These are phyloP conservation scores for Kuschelorhynchus macadamiae DNA, from an alignment of 2,888 invertebrate genomes.

Conservation along the genomic window DNA sequence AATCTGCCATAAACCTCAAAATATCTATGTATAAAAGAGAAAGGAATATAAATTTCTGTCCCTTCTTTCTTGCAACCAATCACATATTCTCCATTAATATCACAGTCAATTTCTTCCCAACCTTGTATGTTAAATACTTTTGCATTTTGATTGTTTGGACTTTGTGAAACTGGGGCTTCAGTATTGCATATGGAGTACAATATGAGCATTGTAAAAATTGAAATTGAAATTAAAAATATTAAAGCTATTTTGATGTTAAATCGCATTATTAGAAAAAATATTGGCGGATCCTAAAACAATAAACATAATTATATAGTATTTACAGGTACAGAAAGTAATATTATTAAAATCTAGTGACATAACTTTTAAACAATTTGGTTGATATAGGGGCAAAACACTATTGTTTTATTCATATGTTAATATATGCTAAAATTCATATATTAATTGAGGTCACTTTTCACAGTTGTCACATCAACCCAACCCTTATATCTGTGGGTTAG, in stretches of 20 bases:
- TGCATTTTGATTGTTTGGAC: constrained; percentile 44
- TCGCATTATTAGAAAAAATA: constrained; percentile 79
- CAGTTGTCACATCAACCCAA: too few species aligned
- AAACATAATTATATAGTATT: too few species aligned
- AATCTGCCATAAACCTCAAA: constrained; percentile 95
- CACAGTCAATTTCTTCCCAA: constrained; percentile 84
- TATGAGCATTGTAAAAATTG: constrained; percentile 78
- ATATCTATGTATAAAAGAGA: constrained; percentile 92
- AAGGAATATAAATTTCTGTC: constrained; percentile 93
- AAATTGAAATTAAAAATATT: constrained; percentile 75
- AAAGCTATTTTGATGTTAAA: constrained; percentile 84
- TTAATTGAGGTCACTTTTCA: too few species aligned
- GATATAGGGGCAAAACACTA: too few species aligned
- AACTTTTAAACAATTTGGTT: too few species aligned
- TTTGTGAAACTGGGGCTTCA: constrained; percentile 33
- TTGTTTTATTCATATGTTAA: too few species aligned
- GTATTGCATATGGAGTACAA: constrained; percentile 81
- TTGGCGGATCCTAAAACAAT: constrained; percentile 66
- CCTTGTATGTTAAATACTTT: constrained; percentile 66
- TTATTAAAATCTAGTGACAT: too few species aligned
- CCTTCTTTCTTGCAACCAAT: constrained; percentile 65
- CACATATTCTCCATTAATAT: constrained; percentile 87
- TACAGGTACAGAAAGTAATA: too few species aligned
- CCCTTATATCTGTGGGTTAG: too few species aligned
- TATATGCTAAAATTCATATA: too few species aligned